phyloP scores from a whole-genome alignment of 2,797 vertebrate genomes.

The Neostethus bicornis region DNA sequence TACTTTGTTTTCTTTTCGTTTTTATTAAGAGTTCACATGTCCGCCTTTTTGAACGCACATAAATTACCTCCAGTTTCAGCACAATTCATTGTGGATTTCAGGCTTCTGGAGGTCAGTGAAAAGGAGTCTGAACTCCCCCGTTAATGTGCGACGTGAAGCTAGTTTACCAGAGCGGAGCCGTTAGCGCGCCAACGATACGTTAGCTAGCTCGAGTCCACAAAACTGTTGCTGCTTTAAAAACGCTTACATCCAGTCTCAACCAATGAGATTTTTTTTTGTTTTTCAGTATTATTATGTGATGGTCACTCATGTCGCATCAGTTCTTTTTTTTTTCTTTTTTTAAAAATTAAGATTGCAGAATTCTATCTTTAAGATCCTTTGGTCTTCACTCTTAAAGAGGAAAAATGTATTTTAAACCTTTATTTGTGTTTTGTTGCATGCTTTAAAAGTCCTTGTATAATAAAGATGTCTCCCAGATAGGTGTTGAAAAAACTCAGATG shows the following conservation, averaged over 20 bases:
- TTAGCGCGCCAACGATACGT: slow-evolving; percentile 42
- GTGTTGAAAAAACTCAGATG: slow-evolving; percentile 67
- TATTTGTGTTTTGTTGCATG: slow-evolving; percentile 77
- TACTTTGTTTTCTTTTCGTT: background rate
- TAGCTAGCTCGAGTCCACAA: slow-evolving; percentile 47
- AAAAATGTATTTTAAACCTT: slow-evolving; percentile 74
- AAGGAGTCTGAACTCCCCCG: slow-evolving; percentile 27
- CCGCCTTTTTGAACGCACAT: slow-evolving; percentile 53
- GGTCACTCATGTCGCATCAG: slow-evolving; percentile 64
- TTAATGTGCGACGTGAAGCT: slow-evolving; percentile 18
- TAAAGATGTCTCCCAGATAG: slow-evolving; percentile 70
- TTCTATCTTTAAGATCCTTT: slow-evolving; percentile 84
- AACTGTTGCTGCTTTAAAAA: slow-evolving; percentile 59
- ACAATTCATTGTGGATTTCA: slow-evolving; percentile 51
- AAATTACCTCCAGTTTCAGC: slow-evolving; percentile 57
- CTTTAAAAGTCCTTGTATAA: slow-evolving; percentile 75
- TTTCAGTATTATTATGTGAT: slow-evolving; percentile 77
- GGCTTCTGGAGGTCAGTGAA: slow-evolving; percentile 17
- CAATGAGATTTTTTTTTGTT: slow-evolving; percentile 47
- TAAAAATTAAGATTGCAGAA: slow-evolving; percentile 70
- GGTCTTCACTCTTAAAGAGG: slow-evolving; percentile 90
- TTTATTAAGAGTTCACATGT: slow-evolving; percentile 41
- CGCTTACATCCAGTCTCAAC: slow-evolving; percentile 44
- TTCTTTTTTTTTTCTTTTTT: slow-evolving; percentile 32
- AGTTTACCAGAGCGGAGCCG: slow-evolving; percentile 27